Percentiles rank a stretch among this genome's conserved stretches.
Conservation (phyloP, 2,113 vertebrate species). For the Diadophis punctatus region DNA sequence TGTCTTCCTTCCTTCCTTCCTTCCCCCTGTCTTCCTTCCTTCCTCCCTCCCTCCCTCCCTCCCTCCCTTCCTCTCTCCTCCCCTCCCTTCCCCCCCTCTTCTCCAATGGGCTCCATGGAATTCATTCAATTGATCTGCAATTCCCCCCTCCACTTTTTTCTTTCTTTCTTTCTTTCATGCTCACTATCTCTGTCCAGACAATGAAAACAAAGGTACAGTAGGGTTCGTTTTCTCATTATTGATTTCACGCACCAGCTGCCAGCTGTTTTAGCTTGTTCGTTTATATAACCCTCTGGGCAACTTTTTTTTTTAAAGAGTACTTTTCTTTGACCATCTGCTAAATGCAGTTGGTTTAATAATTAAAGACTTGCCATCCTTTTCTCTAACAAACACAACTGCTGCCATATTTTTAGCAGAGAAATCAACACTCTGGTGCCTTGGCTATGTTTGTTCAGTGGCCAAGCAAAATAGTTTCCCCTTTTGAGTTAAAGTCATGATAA, state of each 20-base stretch:
- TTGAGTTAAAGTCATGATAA: rapidly evolving
- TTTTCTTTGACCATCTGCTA: slow-evolving; percentile 81
- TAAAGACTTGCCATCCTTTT: slow-evolving; percentile 69
- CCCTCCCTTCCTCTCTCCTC: not conserved
- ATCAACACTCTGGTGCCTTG: slow-evolving; percentile 32
- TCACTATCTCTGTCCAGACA: slow-evolving; percentile 68
- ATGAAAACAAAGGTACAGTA: slow-evolving; percentile 80
- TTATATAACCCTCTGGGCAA: slow-evolving; percentile 80
- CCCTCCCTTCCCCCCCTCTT: not conserved
- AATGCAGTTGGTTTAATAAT: slow-evolving; percentile 79
- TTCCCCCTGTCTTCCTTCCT: slow-evolving; percentile 3
- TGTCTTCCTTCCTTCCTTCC: not conserved
- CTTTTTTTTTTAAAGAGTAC: slow-evolving; percentile 72
- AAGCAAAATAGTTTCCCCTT: slow-evolving; percentile 31
- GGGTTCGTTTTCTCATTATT: slow-evolving; percentile 79
- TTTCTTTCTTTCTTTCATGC: slow-evolving; percentile 48
- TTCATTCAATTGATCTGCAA: slow-evolving; percentile 49
- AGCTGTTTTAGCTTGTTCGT: slow-evolving; percentile 74
- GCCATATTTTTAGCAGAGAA: slow-evolving; percentile 56
- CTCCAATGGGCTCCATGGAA: slow-evolving; percentile 59
- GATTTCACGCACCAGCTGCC: slow-evolving; percentile 84
- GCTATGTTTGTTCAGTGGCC: not conserved
- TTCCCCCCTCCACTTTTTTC: slow-evolving; percentile 31
- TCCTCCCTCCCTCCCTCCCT: not conserved
- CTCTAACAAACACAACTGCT: slow-evolving; percentile 60